Evolutionary conservation across 2,888 invertebrate genomes (phyloP), one percentile per base, ranked within the genome.

Genomic region (Xanthia togata): DNA sequence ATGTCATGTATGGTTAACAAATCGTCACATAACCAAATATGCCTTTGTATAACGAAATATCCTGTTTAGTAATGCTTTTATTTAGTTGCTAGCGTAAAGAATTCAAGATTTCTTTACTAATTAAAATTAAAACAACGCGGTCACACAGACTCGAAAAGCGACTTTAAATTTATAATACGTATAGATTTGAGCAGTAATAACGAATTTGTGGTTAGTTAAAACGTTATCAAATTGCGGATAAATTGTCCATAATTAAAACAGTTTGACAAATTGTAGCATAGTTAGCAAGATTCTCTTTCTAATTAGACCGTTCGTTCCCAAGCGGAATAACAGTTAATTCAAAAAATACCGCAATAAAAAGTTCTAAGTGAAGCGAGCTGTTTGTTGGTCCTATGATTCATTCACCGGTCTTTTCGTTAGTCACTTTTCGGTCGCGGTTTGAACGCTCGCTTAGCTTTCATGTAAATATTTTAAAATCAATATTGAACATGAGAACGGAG

Each of bases 301-400:
- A 94, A 94, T 94, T 94, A 92, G 91, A 90, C 78, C 89, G 82
- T 47, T 84, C 87, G 60, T 77, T 88, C 85, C 77, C 85, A 92
- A 91, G 81, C 86, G 81, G 81, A 89, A 89, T 81, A 92, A 95
- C 96, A 91, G 96, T 96, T 94, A 94, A 81, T 78, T 82, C 89
- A 91, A 93, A 90, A 94, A 81, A 93, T 94, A 95, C 95, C 95
- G 95, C 94, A 95, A 95, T 91, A 91, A 92, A 85, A 95, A 93
- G 92, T 91, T 92, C 91, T 90, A 93, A 95, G 91, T 91, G 91
- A 93, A 91, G 91, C 92, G 93, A 93, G 94, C 93, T 92, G 93
- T 86, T 88, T 86, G 76, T 73, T 76, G 89, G 87, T 88, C 88
- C 93, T 92, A 94, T 96, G 96, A 96, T 87, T 96, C 96, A 96